Percentiles rank a stretch among this genome's conserved stretches.
phyloP scores from a whole-genome alignment of 1,140 invertebrate genomes.

The Harpegnathos saltator region DNA sequence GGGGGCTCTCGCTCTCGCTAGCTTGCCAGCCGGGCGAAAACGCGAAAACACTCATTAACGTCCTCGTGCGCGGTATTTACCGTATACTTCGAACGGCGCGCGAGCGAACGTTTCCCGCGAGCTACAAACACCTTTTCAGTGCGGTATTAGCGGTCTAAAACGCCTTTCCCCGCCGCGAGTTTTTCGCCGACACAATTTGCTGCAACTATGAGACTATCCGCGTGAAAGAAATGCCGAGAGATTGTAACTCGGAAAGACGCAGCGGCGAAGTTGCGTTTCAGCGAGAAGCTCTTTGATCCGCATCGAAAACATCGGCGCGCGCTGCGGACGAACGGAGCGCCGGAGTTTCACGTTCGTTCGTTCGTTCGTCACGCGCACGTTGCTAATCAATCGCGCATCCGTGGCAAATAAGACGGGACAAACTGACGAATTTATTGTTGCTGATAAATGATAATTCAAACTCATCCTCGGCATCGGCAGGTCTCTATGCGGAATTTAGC shows the following conservation, averaged over 20 bases:
- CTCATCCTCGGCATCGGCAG: no score
- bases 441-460: no score
- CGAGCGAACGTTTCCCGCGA: neutral
- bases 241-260: conserved; percentile 6
- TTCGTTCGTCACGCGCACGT: no score
- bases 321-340: conserved; percentile 5
- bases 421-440: no score
- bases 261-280: conserved; percentile 19
- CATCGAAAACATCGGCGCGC: conserved; percentile 19
- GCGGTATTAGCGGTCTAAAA: conserved; percentile 27
- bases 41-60: conserved; percentile 70
- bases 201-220: conserved; percentile 43
- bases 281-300: conserved; percentile 22
- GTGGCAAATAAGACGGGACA: no score
- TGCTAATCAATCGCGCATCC: neutral
- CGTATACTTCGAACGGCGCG: conserved; percentile 35
- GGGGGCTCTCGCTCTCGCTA: no score
- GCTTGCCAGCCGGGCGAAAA: conserved; percentile 16
- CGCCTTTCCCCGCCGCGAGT: conserved; percentile 2
- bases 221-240: conserved; percentile 53
- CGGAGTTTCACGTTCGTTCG: neutral
- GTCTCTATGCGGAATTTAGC: no score
- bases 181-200: conserved; percentile 43
- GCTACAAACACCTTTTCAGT: conserved; percentile 18
- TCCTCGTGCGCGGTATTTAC: conserved; percentile 55